Conservation (phyloP, 2,888 invertebrate genomes). For the Ormyrus nitidulus region DNA sequence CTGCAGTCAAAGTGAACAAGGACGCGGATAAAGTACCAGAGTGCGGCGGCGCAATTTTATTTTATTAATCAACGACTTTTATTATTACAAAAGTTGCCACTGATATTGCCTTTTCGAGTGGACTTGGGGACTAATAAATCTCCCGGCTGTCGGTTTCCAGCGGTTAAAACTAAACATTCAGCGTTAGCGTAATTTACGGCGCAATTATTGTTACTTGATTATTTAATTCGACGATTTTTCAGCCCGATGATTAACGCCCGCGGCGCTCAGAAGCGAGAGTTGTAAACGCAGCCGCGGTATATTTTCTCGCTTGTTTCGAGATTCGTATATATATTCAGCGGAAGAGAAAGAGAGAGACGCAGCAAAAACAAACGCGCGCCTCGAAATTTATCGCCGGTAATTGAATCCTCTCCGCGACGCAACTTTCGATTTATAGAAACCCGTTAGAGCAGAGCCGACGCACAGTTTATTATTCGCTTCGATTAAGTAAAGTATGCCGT, state of each 20-base stretch:
- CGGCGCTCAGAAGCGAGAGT: background rate
- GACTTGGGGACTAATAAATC: too few relatives aligned
- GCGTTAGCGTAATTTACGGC: background rate
- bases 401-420: constrained; percentile 6
- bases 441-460: constrained; percentile 18
- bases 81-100: too few relatives aligned
- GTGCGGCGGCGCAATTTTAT: too few relatives aligned
- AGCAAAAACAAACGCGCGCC: background rate
- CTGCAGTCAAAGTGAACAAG: too few relatives aligned
- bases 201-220: constrained; percentile 27
- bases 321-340: background rate
- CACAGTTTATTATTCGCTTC: constrained; percentile 4
- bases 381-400: constrained; percentile 8
- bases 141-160: too few relatives aligned
- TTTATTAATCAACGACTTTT: too few relatives aligned
- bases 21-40: too few relatives aligned
- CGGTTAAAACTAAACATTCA: too few relatives aligned
- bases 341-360: background rate
- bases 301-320: constrained; percentile 1
- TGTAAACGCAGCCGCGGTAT: background rate
- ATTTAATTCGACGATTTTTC: constrained; percentile 16
- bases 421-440: constrained; percentile 15
- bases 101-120: too few relatives aligned
- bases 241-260: constrained; percentile 7
- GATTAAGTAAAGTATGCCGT: constrained; percentile 29